Percentiles rank a stretch among this genome's conserved stretches.
Evolutionary conservation across 2,113 vertebrate genomes (phyloP).

Genomic region (Hipposideros armiger): DNA sequence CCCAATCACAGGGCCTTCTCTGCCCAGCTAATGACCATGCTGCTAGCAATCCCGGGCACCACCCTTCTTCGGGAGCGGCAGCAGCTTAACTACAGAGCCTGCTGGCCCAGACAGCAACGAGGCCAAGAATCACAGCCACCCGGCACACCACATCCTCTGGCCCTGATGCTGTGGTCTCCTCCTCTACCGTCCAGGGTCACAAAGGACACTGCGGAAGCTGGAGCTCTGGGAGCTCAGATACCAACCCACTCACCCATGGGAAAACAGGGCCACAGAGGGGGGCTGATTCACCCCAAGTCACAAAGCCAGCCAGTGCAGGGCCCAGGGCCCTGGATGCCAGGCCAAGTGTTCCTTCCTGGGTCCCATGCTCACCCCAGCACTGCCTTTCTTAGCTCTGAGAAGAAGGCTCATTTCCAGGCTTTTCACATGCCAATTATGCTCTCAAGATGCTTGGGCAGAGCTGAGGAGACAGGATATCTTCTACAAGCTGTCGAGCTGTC

Average conservation of each 20-base stretch:
- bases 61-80: conserved; percentile 49
- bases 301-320: not conserved
- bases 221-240: not conserved
- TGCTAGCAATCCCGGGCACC: conserved; percentile 44
- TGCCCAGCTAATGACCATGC: conserved; percentile 67
- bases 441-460: conserved; percentile 21
- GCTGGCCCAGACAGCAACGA: conserved; percentile 51
- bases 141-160: conserved; percentile 71
- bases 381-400: not conserved
- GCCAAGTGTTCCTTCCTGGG: not conserved
- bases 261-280: not conserved
- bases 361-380: not conserved
- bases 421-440: not conserved
- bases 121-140: conserved; percentile 74
- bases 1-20: conserved; percentile 68
- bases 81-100: conserved; percentile 60
- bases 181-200: conserved; percentile 60
- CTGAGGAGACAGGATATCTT: not conserved
- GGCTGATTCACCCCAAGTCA: not conserved
- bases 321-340: not conserved
- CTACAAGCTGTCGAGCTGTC: not conserved
- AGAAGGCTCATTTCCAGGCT: not conserved
- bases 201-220: conserved; percentile 62
- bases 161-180: conserved; percentile 48
- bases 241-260: not conserved